Conservation (phyloP, 2,888 invertebrate species). For the Temnothorax unifasciatus region DNA sequence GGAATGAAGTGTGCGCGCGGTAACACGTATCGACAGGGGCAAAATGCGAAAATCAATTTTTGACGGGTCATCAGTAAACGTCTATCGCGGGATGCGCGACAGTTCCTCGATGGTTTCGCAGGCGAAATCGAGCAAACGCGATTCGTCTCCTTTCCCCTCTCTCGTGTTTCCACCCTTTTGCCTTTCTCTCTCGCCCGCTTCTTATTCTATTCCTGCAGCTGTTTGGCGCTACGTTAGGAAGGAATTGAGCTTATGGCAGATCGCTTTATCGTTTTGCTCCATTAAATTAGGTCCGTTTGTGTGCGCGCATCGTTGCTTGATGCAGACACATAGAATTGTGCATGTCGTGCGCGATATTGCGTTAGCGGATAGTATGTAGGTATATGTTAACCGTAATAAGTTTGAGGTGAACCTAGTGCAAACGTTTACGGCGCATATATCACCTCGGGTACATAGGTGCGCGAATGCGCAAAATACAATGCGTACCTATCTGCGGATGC, state of each 20-base stretch:
- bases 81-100: constrained; percentile 64
- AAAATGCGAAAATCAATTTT: constrained; percentile 75
- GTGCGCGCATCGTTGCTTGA: not conserved
- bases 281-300: constrained; percentile 33
- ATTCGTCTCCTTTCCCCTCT: not conserved
- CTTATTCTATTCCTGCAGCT: not conserved
- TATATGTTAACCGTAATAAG: constrained; percentile 32
- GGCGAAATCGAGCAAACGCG: constrained; percentile 55
- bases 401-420: constrained; percentile 13
- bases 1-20: constrained; percentile 39
- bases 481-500: not conserved
- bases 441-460: not conserved
- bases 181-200: not conserved
- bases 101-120: constrained; percentile 63
- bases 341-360: constrained; percentile 28
- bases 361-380: not conserved
- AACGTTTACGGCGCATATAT: constrained; percentile 14
- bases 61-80: constrained; percentile 70
- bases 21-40: constrained; percentile 72
- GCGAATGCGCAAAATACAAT: constrained; percentile 20
- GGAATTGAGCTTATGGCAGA: constrained; percentile 27
- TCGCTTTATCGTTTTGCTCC: constrained; percentile 32
- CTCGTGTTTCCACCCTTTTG: too few species aligned
- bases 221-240: not conserved
- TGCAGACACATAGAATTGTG: constrained; percentile 2